Percentiles rank a stretch among this genome's conserved stretches.
Conservation (phyloP, 2,888 invertebrate genomes). For the Drosophila tripunctata region DNA sequence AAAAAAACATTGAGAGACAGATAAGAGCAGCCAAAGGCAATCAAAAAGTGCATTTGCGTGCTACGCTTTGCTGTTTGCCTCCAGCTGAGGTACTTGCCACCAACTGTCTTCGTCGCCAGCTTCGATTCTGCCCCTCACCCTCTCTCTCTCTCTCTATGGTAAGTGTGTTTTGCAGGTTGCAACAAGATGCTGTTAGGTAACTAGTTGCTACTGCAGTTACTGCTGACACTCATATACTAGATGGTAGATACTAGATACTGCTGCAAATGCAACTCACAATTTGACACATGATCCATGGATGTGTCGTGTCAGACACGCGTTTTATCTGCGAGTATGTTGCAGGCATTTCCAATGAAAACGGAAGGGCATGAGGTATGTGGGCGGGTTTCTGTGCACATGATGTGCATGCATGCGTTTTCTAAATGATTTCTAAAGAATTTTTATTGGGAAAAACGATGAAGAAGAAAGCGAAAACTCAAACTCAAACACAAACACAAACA, state of each 20-base stretch:
- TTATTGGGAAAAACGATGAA: constrained; percentile 69
- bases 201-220: constrained; percentile 54
- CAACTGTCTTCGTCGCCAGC: constrained; percentile 1
- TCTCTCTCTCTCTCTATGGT: neutral
- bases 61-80: constrained; percentile 58
- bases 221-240: constrained; percentile 6
- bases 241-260: constrained; percentile 21
- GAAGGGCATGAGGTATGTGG: constrained; percentile 1
- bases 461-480: constrained; percentile 51
- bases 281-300: constrained; percentile 77
- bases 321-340: constrained; percentile 57
- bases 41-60: constrained; percentile 78
- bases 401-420: constrained; percentile 76
- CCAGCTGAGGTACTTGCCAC: constrained; percentile 37
- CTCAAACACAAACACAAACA: constrained; percentile 20
- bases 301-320: constrained; percentile 77
- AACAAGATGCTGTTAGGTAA: constrained; percentile 37
- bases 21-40: constrained; percentile 65
- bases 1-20: constrained; percentile 57
- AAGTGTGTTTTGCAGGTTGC: constrained; percentile 36
- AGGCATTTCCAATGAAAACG: constrained; percentile 15
- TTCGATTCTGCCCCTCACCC: neutral
- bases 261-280: constrained; percentile 72
- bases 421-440: constrained; percentile 73
- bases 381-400: constrained; percentile 63